Conservation (phyloP, 2,797 vertebrate genomes). For the Enteromius fasciolatus region DNA sequence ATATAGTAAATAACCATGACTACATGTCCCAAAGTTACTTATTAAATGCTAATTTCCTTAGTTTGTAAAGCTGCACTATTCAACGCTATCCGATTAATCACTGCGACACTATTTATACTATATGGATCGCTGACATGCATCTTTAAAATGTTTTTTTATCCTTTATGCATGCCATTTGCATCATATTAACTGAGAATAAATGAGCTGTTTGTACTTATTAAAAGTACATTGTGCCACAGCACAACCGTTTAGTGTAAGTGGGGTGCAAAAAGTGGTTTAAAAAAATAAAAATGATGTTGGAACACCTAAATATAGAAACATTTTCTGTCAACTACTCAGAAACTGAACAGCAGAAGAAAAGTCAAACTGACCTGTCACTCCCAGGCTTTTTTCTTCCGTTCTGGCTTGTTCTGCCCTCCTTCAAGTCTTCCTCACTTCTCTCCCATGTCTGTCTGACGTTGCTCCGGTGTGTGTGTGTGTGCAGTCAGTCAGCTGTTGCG, state of each 20-base stretch:
- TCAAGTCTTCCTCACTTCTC: conserved; percentile 63
- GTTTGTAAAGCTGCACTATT: neutral
- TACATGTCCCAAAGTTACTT: neutral
- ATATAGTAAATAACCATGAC: neutral
- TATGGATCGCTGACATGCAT: neutral
- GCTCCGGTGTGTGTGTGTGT: conserved; percentile 20
- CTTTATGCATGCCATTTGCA: neutral
- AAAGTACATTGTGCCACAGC: neutral
- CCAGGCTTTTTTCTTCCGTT: neutral
- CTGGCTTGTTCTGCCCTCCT: conserved; percentile 46
- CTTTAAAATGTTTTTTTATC: too few relatives aligned
- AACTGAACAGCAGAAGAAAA: conserved; percentile 54
- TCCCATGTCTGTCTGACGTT: conserved; percentile 13
- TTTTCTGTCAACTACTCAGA: conserved; percentile 34
- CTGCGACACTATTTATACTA: neutral
- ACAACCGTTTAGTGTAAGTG: neutral
- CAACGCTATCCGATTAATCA: neutral
- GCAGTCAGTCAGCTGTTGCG: conserved; percentile 8
- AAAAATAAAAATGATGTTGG: neutral
- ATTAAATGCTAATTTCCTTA: neutral
- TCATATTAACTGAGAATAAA: neutral
- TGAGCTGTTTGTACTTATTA: neutral
- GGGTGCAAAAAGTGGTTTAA: neutral
- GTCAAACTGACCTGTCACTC: conserved; percentile 73
- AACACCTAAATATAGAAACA: neutral